These are phyloP conservation scores for Dasyornis broadbenti DNA, from an alignment of 2,113 vertebrate species.

Conservation along the genomic window DNA sequence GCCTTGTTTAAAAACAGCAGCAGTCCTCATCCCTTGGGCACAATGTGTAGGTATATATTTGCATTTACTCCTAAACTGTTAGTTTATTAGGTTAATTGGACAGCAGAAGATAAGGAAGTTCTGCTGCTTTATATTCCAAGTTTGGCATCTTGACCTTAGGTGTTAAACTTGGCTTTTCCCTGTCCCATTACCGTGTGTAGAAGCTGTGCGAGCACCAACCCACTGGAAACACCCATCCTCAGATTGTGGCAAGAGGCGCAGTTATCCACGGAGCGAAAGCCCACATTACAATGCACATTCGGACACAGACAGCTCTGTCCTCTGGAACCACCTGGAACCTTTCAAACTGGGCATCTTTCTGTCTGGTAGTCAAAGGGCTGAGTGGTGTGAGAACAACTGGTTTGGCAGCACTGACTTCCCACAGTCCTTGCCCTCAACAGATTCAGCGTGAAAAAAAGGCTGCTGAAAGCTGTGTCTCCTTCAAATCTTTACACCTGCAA, in stretches of 20 bases:
- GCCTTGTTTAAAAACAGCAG: background rate
- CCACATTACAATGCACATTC: background rate
- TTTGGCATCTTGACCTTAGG: background rate
- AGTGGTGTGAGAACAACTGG: accelerated
- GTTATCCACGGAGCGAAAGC: background rate
- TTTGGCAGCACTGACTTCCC: background rate
- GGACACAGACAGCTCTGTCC: background rate
- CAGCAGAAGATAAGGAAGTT: background rate
- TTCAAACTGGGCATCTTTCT: background rate
- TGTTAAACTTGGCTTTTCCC: background rate
- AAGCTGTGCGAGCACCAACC: background rate
- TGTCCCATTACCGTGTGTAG: background rate
- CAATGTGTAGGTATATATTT: background rate
- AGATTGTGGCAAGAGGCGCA: background rate
- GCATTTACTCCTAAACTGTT: background rate
- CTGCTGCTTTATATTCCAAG: background rate
- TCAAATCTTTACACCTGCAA: background rate
- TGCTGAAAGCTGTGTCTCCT: background rate
- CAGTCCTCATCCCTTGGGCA: background rate
- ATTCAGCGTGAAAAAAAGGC: background rate
- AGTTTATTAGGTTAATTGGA: background rate
- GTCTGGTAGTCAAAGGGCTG: background rate
- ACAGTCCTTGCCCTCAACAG: background rate
- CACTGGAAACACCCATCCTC: background rate
- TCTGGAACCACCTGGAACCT: background rate